Evolutionary conservation across 2,888 invertebrate genomes (phyloP), one percentile per base, ranked within the genome.

Genomic region (Drosophila anomelani): DNA sequence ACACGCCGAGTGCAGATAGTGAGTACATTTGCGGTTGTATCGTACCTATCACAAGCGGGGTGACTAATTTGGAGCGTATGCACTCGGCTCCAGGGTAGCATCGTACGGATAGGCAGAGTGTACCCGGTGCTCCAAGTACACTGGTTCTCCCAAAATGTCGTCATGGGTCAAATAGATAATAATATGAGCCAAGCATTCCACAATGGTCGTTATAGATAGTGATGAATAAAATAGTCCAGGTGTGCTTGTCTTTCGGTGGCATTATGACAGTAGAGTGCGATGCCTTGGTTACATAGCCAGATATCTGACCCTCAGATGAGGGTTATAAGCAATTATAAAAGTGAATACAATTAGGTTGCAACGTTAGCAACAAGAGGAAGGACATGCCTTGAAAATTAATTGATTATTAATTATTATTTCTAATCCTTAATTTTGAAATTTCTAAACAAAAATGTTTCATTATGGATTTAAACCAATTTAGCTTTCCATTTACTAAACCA

Each of bases 61-160:
- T 55, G 61, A 61, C 61, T 61, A 61, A 61, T 61, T 44, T 38
- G 26, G 32, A 47, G 62, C 61, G 12, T 39, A 13, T 63, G 46
- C 46, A 63, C 38, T 63, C 44, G 34, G 32, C 20, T 44, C 29
- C 20, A 8, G 1, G 15, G 26, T 13, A 29, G 56, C 29, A 56
- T 43, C 36, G 51, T 57, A n/a, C 5, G 59, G 56, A 60, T 20
- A 51, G 23, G 23, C 51, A 3, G 20, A 13, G 34, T 36, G 51
- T 43, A 17, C 15, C 12, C n/a, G 12, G 32, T 3, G 17, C 17
- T 13, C 39, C 26, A n/a, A n/a, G 39, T 55, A 39, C 36, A 62
- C 32, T 39, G 7, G 29, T 32, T 47, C 26, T 9, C 68, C 10
- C 17, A 17, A 55, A 34, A 34, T 67, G 46, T 67, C 46, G 67